Percentiles rank a stretch among this genome's conserved stretches.
Evolutionary conservation across 92 coral and sea anemone species (phyloP).

Genomic region (Zoanthus sansibaricus): DNA sequence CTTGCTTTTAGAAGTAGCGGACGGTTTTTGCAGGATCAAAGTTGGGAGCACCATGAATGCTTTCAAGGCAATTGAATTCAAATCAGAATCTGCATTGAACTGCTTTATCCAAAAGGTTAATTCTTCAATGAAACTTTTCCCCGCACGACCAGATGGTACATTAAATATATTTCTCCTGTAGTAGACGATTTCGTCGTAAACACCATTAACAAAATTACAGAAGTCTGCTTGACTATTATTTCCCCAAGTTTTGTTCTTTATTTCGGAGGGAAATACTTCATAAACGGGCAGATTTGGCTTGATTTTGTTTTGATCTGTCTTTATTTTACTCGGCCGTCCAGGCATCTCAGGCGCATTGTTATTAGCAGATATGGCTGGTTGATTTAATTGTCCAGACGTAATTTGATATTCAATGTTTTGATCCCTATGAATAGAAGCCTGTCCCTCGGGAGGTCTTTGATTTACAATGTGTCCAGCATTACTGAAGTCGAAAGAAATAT

Average conservation of each 20-base stretch:
- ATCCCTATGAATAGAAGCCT: no score
- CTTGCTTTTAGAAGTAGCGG: no score
- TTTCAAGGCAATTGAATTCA: slow-evolving; percentile 50
- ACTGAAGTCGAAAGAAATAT: no score
- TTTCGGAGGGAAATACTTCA: slow-evolving; percentile 57
- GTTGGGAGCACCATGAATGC: slow-evolving; percentile 6
- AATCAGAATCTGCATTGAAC: background rate
- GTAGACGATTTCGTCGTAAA: slow-evolving; percentile 54
- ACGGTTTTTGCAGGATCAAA: slow-evolving; percentile 47
- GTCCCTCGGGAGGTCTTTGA: no score
- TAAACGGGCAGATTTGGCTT: slow-evolving; percentile 56
- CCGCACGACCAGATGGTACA: slow-evolving; percentile 34
- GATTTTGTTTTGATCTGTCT: slow-evolving; percentile 12
- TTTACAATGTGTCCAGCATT: no score
- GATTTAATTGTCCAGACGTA: no score
- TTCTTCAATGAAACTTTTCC: no score
- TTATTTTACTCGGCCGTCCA: background rate
- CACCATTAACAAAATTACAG: slow-evolving; percentile 31
- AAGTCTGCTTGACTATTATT: slow-evolving; percentile 52
- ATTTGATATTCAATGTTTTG: no score
- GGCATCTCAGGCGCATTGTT: no score
- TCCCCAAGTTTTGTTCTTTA: slow-evolving; percentile 61
- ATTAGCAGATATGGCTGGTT: no score
- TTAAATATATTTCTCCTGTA: slow-evolving; percentile 60
- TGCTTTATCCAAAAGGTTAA: no score